Base-by-base conservation (phyloP, 2,113 vertebrate genomes). In the Hippocampus abdominalis region DNA sequence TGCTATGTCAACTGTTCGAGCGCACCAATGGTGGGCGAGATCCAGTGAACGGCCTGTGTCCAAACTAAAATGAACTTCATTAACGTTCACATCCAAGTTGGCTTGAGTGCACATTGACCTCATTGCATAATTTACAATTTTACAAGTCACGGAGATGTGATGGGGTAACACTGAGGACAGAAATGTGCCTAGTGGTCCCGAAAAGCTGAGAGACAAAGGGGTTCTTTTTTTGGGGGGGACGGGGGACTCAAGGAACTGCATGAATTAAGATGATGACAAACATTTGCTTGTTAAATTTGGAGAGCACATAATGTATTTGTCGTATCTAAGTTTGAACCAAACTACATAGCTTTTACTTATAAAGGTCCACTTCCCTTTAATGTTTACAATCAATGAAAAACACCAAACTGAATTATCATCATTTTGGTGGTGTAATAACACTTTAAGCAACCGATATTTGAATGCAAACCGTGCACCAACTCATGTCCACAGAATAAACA, bases 21-120 rank as follows among this genome's bases (percentile, higher is more conserved):
- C 62, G 62, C 40, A 44, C 66, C 60, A 54, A 65, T 46, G 64
- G 63, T 54, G 60, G 59, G 66, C 71, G 66, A 85, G 81, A 78
- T 74, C 51, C 74, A 78, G 78, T 68, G 65, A 36, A 66, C 23
- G 23, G 12, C 10, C 32, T 74, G 78, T 68, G 69, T 49, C 42
- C 40, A 13, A 69, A 73, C 68, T 84, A 73, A 88, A 86, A 75
- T 62, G 59, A 80, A 80, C 80, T 85, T 72, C 68, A 73, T 73
- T 81, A 82, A 78, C 71, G 79, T 72, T 75, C 64, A 75, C 64
- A 71, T 68, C 21, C 59, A 74, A 66, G 64, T 75, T 79, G 49
- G 1, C 66, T 77, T 60, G 66, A 49, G 70, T 80, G 72, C 73
- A 84, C 76, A 79, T 85, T 85, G 73, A 82, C 73, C 68, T 72